phyloP scores from a whole-genome alignment of 1,140 invertebrate genomes.

The Drosophila gunungcola region DNA sequence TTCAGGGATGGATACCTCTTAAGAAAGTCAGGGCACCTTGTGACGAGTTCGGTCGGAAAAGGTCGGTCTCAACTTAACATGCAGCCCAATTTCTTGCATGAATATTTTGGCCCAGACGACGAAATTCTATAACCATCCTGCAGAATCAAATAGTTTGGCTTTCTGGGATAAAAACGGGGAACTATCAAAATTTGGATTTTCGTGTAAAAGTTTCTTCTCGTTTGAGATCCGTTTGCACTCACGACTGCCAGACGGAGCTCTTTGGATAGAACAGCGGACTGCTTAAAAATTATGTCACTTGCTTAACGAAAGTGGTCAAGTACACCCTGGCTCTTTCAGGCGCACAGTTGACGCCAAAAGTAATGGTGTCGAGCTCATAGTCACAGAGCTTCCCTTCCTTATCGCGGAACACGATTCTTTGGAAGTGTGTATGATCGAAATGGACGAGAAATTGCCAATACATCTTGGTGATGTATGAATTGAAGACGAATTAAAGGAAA shows the following conservation, averaged over 20 bases:
- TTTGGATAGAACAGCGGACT: background rate
- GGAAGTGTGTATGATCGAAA: background rate
- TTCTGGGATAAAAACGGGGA: background rate
- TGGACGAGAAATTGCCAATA: background rate
- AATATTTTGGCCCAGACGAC: too few species aligned
- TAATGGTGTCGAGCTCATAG: background rate
- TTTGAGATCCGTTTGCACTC: background rate
- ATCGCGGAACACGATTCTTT: background rate
- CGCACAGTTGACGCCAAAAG: background rate
- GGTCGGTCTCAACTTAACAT: too few species aligned
- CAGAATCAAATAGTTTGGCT: conserved; percentile 1
- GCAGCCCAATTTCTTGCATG: too few species aligned
- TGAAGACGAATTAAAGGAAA: background rate
- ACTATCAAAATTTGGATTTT: conserved; percentile 4
- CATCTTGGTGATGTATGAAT: background rate
- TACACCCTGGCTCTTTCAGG: background rate
- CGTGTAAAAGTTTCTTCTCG: background rate
- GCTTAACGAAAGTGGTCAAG: background rate
- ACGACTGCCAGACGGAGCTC: background rate
- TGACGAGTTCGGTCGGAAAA: too few species aligned
- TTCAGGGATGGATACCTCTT: too few species aligned
- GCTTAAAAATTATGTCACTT: background rate
- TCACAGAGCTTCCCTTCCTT: background rate
- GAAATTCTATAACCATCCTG: background rate
- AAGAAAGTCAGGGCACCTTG: too few species aligned